phyloP scores from a whole-genome alignment of 2,113 vertebrate species.

The Tychaedon coryphoeus region DNA sequence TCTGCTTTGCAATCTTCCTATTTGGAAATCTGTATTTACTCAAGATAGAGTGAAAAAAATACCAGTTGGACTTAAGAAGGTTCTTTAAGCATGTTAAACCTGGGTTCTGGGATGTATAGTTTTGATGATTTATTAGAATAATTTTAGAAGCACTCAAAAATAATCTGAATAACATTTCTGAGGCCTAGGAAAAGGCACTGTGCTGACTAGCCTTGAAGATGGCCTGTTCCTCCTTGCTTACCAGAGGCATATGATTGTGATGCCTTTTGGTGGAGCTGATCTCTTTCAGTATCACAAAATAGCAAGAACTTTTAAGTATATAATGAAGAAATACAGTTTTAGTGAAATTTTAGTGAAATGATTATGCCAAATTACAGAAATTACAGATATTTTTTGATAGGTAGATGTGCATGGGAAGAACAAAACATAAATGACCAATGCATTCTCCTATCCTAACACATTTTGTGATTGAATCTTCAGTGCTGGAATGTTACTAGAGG shows the following conservation, averaged over 20 bases:
- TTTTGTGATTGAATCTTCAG: not conserved
- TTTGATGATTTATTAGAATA: not conserved
- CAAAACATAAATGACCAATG: not conserved
- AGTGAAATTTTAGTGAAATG: not conserved
- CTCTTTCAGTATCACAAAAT: not conserved
- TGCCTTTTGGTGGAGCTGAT: not conserved
- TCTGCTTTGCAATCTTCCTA: not conserved
- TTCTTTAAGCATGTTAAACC: not conserved
- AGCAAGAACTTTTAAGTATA: not conserved
- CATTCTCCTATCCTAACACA: not conserved
- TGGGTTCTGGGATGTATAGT: not conserved
- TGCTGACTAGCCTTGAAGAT: not conserved
- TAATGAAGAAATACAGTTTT: not conserved
- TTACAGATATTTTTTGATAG: not conserved
- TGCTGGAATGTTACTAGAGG: not conserved
- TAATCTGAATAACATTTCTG: not conserved
- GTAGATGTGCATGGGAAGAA: not conserved
- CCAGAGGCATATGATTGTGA: not conserved
- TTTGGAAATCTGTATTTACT: not conserved
- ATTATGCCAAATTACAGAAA: not conserved
- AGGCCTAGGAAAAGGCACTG: not conserved
- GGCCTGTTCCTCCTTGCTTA: not conserved
- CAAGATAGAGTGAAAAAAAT: not conserved
- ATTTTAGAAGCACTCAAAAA: not conserved
- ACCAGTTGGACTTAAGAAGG: not conserved